Percentiles rank a stretch among this genome's conserved stretches.
These are phyloP conservation scores for Chironomus tepperi DNA, from an alignment of 1,140 invertebrate genomes.

Conservation along the genomic window DNA sequence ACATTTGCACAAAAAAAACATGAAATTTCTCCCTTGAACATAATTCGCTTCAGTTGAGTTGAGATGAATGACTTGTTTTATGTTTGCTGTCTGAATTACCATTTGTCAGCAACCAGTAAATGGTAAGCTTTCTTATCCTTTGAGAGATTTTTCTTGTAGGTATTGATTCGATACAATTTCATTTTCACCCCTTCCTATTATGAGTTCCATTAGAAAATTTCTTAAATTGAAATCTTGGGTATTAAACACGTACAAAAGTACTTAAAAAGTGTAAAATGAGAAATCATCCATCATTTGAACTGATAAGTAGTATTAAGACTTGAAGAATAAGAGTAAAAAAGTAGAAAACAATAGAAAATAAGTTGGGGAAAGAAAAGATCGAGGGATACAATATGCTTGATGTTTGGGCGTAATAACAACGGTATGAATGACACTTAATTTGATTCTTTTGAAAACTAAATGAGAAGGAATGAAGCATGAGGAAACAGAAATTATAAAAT, in stretches of 20 bases:
- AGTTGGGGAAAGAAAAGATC: neutral
- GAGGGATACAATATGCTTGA: neutral
- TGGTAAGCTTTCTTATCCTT: neutral
- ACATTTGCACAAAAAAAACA: neutral
- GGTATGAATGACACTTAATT: too few species aligned
- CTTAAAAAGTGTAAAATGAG: conserved; percentile 12
- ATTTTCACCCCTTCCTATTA: neutral
- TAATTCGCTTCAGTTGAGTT: neutral
- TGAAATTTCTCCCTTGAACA: neutral
- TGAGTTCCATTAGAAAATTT: neutral
- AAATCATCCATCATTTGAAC: conserved; percentile 7
- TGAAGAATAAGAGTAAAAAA: neutral
- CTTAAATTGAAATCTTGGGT: neutral
- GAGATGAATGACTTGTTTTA: conserved; percentile 9
- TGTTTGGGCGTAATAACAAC: too few species aligned
- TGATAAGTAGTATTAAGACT: neutral
- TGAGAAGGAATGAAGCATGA: too few species aligned
- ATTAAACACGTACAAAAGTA: conserved; percentile 9
- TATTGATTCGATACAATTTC: neutral
- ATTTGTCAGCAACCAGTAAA: neutral
- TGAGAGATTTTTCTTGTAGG: neutral
- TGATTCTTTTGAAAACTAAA: too few species aligned
- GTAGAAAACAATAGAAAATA: neutral
- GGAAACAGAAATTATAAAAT: too few species aligned
- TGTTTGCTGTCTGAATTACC: neutral